These are phyloP conservation scores for Oenanthe melanoleuca DNA, from an alignment of 2,113 vertebrate genomes.

Conservation along the genomic window DNA sequence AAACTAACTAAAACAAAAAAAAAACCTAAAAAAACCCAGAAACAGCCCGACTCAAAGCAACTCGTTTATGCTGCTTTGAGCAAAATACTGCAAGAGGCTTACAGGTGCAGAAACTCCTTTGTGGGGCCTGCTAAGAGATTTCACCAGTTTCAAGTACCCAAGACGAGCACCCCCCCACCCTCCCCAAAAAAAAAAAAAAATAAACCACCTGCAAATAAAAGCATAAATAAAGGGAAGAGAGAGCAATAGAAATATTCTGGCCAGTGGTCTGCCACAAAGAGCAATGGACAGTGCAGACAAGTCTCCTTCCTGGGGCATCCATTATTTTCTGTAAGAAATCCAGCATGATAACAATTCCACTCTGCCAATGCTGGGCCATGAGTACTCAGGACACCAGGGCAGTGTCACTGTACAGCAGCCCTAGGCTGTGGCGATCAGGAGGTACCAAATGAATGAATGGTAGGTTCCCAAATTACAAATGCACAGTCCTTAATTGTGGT, in stretches of 20 bases:
- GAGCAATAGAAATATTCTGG: background rate
- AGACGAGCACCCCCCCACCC: fast-evolving
- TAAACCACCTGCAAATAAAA: background rate
- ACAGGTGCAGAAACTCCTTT: background rate
- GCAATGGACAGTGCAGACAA: background rate
- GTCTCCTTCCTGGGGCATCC: background rate
- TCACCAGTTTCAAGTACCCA: background rate
- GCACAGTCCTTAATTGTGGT: background rate
- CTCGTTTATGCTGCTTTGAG: background rate
- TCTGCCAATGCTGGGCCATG: background rate
- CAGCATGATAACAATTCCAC: background rate
- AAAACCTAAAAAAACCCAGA: background rate
- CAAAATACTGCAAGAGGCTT: background rate
- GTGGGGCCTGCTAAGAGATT: background rate
- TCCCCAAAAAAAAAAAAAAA: too few relatives aligned
- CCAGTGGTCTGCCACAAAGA: background rate
- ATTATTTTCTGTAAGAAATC: background rate
- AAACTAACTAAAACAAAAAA: background rate
- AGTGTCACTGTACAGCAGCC: background rate
- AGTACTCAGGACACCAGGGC: background rate
- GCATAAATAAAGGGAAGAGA: background rate
- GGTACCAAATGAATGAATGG: background rate
- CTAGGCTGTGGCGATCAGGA: background rate
- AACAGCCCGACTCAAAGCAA: background rate
- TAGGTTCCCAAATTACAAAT: fast-evolving